These are phyloP conservation scores for Rafetus swinhoei DNA, from an alignment of 2,113 vertebrate genomes.

Conservation along the genomic window DNA sequence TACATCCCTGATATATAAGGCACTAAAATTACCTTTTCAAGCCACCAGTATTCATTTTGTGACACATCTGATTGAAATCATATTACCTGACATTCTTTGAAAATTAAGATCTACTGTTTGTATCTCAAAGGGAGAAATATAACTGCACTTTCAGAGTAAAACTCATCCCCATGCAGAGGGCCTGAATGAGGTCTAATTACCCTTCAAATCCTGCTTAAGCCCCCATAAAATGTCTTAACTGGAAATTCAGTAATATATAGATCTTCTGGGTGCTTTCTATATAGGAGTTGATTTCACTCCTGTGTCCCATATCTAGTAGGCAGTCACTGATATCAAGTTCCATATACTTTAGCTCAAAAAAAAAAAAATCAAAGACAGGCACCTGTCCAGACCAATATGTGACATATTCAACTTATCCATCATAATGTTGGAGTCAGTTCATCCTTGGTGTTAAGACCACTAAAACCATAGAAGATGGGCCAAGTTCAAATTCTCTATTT, in stretches of 20 bases:
- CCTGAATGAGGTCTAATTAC: background rate
- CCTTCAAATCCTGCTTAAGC: background rate
- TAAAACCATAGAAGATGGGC: background rate
- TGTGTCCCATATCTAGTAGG: background rate
- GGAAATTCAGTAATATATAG: background rate
- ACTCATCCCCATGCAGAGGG: background rate
- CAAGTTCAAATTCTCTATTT: too few relatives aligned
- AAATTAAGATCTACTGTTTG: background rate
- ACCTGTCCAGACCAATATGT: background rate
- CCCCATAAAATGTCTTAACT: background rate
- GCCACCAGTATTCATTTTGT: constrained; percentile 17
- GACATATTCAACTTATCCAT: background rate
- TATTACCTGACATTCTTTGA: background rate
- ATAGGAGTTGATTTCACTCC: background rate
- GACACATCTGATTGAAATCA: background rate
- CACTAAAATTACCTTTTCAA: constrained; percentile 4
- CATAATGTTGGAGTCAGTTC: constrained; percentile 30
- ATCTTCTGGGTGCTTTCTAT: background rate
- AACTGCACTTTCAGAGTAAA: background rate
- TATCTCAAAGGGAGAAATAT: background rate
- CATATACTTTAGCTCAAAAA: constrained; percentile 8
- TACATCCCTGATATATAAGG: background rate
- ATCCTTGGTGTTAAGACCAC: constrained; percentile 1
- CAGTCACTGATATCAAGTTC: background rate
- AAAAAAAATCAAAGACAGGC: background rate